Base-by-base conservation (phyloP, 1,140 invertebrate species). In the Scaptodrosophila lebanonensis region DNA sequence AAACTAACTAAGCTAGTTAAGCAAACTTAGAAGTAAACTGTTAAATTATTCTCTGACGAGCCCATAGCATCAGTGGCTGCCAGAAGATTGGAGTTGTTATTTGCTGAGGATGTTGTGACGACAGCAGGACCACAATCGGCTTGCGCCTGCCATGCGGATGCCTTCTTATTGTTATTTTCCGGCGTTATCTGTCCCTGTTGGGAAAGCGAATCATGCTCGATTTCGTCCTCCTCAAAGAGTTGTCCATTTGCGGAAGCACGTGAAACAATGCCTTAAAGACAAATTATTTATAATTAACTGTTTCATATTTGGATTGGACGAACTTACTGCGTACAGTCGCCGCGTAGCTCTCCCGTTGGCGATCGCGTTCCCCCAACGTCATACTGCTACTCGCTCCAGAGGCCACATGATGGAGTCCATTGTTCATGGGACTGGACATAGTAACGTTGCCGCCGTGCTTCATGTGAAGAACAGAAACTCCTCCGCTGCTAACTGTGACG, bases 381-480 rank as follows among this genome's bases (percentile, higher is more conserved):
- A 90, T 87, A 66, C 88, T 89, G 69, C 88, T 88, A 58, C 89
- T 83, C 9, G 88, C 88, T 16, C 86, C 87, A 11, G 61, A 71
- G 30, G 49, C 70, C 32, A 79, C 69, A 54, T 79, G 66, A 42
- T 69, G 61, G 8, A 84, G 47, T 1, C 79, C 75, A 62, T 84
- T 87, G 18, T 75, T 82, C 5, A 86, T 86, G 1, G 84, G 84
- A 68, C 86, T 86, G 13, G 82, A 50, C 67, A 86, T 79, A 2
- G 70, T 68, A 5, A 86, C 72, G 15, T 83, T 86, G 15, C 76
- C 73, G 29, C 59, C 66, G 11, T 84, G 84, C 47, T 85, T 86
- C 83, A 85, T 85, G 40, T 86, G 84, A 13, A 85, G 61, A 17
- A 85, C 83, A 0, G 83, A 85, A 7, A 85, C 83, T 0, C 75